Evolutionary conservation across 1,140 invertebrate species (phyloP), one percentile per base, ranked within the genome.

Genomic region (Platorchestia sp.): DNA sequence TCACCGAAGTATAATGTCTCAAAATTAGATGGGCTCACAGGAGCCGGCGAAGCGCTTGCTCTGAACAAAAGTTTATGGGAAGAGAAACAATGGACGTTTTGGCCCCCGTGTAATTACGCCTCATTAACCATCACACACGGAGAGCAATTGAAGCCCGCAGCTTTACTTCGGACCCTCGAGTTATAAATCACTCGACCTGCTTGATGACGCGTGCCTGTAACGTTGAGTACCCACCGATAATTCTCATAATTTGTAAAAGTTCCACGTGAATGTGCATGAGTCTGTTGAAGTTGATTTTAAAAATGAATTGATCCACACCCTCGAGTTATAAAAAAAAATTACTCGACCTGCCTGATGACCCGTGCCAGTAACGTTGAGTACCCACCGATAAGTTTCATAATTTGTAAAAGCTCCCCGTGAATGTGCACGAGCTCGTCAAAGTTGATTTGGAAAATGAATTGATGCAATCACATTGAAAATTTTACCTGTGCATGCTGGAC

Each of bases 81-180:
- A 89, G 41, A 14, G 87, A 89, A 89, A 89, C 87, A 89, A 89
- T 89, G n/a, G 87, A 89, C n/a, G n/a, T 89, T 44, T 27, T 42
- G n/a, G 43, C 87, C 87, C 43, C 87, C 43, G 87, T 89, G 87
- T 89, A 89, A 89, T 89, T 44, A 89, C 43, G 87, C 14, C 87
- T 89, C 87, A 89, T 89, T 89, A 89, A 3, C 41, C 87, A 42
- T 89, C 87, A 41, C 43, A 42, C n/a, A 89, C 87, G 42, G 42
- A 89, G 87, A 41, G 87, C n/a, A 41, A 89, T 89, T 41, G 87
- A 89, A 89, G 43, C n/a, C 43, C 59, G 3, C 59, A 75, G 59
- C 59, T 75, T 75, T 75, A 75, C 59, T 75, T 75, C 27, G 36
- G 59, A 75, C 10, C 59, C 10, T 75, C 59, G 59, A 75, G 14